A percentile compares a stretch with the other conserved stretches of the same genome.
phyloP scores from a whole-genome alignment of 2,797 vertebrate species.

The Brachyrhaphis roseni region DNA sequence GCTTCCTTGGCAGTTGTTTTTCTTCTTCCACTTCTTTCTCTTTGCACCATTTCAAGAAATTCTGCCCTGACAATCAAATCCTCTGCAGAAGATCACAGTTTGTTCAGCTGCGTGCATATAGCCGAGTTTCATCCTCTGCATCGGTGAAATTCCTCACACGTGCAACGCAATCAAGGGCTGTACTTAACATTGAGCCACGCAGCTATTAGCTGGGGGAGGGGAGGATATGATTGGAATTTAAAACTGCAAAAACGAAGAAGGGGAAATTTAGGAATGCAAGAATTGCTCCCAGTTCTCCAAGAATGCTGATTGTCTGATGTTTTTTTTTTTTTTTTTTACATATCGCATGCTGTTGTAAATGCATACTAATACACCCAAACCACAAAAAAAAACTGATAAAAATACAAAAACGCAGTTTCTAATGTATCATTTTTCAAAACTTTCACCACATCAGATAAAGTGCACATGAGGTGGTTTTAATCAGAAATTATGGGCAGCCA shows the following conservation, averaged over 20 bases:
- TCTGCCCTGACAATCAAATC: constrained; percentile 25
- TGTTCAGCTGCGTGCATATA: constrained; percentile 16
- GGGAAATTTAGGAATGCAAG: too few species aligned
- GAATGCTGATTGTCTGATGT: background rate
- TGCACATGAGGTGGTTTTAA: background rate
- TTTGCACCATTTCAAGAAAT: constrained; percentile 22
- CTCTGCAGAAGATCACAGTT: constrained; percentile 52
- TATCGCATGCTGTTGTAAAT: background rate
- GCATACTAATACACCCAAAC: background rate
- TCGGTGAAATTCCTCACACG: constrained; percentile 46
- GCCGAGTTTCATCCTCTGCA: constrained; percentile 38
- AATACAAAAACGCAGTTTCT: background rate
- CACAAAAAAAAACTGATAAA: background rate
- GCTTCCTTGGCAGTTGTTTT: constrained; percentile 8
- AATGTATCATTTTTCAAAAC: background rate
- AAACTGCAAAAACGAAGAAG: constrained; percentile 32
- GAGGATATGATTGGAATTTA: constrained; percentile 45
- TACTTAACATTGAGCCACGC: constrained; percentile 62
- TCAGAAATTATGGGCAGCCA: background rate
- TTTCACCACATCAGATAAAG: background rate
- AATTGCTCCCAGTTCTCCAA: constrained; percentile 8
- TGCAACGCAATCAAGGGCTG: constrained; percentile 55
- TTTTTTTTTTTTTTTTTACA: background rate
- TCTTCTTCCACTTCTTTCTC: background rate
- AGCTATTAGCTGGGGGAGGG: constrained; percentile 65